Base-by-base conservation (phyloP, 2,113 vertebrate genomes). In the Falco punctatus region DNA sequence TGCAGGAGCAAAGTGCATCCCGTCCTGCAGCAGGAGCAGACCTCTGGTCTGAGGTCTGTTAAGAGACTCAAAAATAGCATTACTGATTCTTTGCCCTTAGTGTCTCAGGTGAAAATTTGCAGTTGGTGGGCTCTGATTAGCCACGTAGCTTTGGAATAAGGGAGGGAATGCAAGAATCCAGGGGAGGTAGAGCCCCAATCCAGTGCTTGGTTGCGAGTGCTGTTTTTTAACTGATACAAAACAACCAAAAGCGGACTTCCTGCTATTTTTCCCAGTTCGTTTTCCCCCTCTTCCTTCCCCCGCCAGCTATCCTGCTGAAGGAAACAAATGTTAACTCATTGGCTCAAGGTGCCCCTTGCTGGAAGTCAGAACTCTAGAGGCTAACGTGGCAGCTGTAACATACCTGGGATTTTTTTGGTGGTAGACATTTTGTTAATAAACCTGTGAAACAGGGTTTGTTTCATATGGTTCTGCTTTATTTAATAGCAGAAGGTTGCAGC, bases 401-500 rank as follows among this genome's bases (percentile, higher is more conserved):
- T 80, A 91, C 38, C 22, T 85, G 88, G 85, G 57, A 6, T 66
- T 92, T 90, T 55, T 80, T 33, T n/a, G n/a, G 33, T 80, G 74
- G 59, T 89, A 70, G 69, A 49, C n/a, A 20, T 94, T 96, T 92
- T 89, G 20, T 14, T 87, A 54, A 75, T 88, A 91, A 90, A 66
- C 62, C 64, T 71, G 69, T 78, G 74, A 58, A 93, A 65, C 40
- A 7, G 51, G 14, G 22, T 64, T 10, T 92, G 24, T 92, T 94
- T 96, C 70, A 28, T 67, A 84, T 11, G 7, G 51, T 77, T 91
- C 77, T 94, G 32, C 13, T 16, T 75, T 84, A 64, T 94, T 88
- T 89, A 87, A 72, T 74, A 95, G 95, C 78, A 95, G 62, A 94
- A 81, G 4, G 10, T 92, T 94, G 94, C 84, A 92, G 27, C 58